Evolutionary conservation across 2,888 invertebrate species (phyloP), one percentile per base, ranked within the genome.

Genomic region (Cephus pulcher): DNA sequence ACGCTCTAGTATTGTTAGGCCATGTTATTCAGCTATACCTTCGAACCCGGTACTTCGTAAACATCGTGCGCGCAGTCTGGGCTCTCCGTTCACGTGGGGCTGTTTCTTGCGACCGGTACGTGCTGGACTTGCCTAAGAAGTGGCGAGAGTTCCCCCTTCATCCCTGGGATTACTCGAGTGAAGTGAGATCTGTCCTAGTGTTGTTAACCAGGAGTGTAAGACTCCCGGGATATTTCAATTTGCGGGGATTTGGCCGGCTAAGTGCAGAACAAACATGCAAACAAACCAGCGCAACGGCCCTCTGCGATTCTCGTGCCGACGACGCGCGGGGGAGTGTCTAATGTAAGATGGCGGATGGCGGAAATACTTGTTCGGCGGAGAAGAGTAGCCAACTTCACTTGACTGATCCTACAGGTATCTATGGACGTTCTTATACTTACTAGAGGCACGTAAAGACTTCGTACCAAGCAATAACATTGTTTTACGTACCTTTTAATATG

Each of bases 401-500:
- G 23, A 56, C 23, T 6, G 56, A 56, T 56, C 9, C 56, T 56
- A 56, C 56, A 56, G 56, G 56, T 56, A 56, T 56, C 9, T 56
- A 56, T 23, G 56, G 56, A 23, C 56, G 23, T 23, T 56, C 23
- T 56, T 23, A 56, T 9, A 56, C 1, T 9, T 56, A 56, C 56
- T 56, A 23, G 23, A 56, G 56, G 23, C 23, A 9, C 56, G 23
- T 23, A 3, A 9, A 56, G 23, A 56, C 23, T 23, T 56, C 23
- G 56, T 9, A 56, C 6, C 56, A 23, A 6, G 15, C 23, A 56
- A 56, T 15, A 23, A 56, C 9, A 56, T 56, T 56, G 15, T 56
- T 56, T 56, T 23, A 78, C 56, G 79, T 93, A 93, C 95, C 95
- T 93, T 96, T 96, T 88, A 96, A 93, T 74, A 88, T 88, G 79